phyloP scores from a whole-genome alignment of 2,113 vertebrate genomes.

The Colistium nudipinnis region DNA sequence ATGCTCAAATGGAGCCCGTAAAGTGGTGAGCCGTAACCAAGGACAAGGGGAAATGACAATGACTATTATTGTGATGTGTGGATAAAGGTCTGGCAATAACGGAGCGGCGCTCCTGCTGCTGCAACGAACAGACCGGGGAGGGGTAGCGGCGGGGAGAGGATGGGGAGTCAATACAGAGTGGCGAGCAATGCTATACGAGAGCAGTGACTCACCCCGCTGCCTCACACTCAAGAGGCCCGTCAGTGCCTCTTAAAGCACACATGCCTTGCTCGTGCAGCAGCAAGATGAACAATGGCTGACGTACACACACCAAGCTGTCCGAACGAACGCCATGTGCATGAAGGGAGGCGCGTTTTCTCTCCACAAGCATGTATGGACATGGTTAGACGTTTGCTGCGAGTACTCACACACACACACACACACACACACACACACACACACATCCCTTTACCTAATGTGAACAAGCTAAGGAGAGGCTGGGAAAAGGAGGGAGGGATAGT shows the following conservation, averaged over 20 bases:
- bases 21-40: slow-evolving; percentile 58
- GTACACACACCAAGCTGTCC: slow-evolving; percentile 2
- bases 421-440: neutral
- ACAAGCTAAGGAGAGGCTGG: slow-evolving; percentile 5
- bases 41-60: slow-evolving; percentile 37
- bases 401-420: neutral
- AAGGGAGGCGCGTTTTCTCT: too few species aligned
- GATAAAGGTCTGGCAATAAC: slow-evolving; percentile 61
- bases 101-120: slow-evolving; percentile 51
- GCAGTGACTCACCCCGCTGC: slow-evolving; percentile 68
- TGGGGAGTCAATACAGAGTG: slow-evolving; percentile 52
- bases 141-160: slow-evolving; percentile 14
- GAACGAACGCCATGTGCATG: too few species aligned
- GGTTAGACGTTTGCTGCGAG: neutral
- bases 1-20: slow-evolving; percentile 32
- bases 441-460: slow-evolving; percentile 32
- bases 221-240: slow-evolving; percentile 27
- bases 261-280: slow-evolving; percentile 1
- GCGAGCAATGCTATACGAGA: slow-evolving; percentile 55
- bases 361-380: neutral
- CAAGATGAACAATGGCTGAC: slow-evolving; percentile 29
- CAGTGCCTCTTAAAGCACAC: slow-evolving; percentile 27
- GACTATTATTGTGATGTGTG: slow-evolving; percentile 62
- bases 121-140: slow-evolving; percentile 51
- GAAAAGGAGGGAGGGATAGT: slow-evolving; percentile 28